Base-by-base conservation (phyloP, 2,113 vertebrate species). In the Psephotus haematonotus region DNA sequence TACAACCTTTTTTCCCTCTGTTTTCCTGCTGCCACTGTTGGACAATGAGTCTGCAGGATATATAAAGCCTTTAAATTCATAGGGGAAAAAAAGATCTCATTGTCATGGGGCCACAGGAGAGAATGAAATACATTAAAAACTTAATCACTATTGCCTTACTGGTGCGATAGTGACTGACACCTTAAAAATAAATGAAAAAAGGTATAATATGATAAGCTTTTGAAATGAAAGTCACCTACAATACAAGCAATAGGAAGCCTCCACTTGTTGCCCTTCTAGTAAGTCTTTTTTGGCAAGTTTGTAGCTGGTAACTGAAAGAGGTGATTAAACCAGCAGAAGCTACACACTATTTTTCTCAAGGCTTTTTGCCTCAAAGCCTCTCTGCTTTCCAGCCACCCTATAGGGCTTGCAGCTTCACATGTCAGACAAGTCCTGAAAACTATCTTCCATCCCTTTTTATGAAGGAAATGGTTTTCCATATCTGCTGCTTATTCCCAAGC, bases 51-150 rank as follows among this genome's bases (percentile, higher is more conserved):
- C n/a, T 13, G 29, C 47, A 68, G 57, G 68, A 70, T 60, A 39
- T 35, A 75, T n/a, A 79, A 90, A 82, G 27, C 62, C 35, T 92
- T 85, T 78, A 84, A 24, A 19, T 88, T 92, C 59, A 86, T 43
- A 63, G 28, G 60, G 41, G 25, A 50, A 68, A 46, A 64, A 29
- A 60, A 78, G 50, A 64, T 18, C 9, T 19, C 2, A 17, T 41
- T 69, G 29, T 86, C 67, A 60, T 0, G 1, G 31, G 20, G 24
- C 13, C 23, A 29, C 9, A n/a, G 43, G 35, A 91, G 80, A 86
- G 81, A 83, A 86, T 37, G 17, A 86, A 91, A 59, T 25, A 12
- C 31, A 68, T 33, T 64, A 47, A 67, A 57, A 86, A 25, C 13
- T 17, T 18, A 31, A 37, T 57, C 29, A 82, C 31, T 62, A 1